Conservation (phyloP, 2,113 vertebrate species). For the Helogale parvula region DNA sequence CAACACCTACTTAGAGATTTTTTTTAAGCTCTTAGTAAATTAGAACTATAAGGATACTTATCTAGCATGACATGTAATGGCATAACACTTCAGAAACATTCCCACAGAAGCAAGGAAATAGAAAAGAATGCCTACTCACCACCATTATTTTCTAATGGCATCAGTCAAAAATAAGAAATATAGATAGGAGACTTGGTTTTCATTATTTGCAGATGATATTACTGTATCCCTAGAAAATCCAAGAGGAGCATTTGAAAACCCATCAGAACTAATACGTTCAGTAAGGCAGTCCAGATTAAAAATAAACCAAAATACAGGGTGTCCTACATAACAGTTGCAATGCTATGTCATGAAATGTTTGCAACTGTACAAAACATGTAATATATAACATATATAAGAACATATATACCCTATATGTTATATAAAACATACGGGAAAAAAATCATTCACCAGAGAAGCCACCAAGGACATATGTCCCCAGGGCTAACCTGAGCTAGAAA, state of each 20-base stretch:
- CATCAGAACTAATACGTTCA: conserved; percentile 6
- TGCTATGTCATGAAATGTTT: not conserved
- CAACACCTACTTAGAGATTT: conserved; percentile 22
- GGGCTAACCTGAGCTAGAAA: not conserved
- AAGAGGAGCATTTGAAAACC: conserved; percentile 3
- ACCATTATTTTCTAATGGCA: not conserved
- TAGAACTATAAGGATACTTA: conserved; percentile 46
- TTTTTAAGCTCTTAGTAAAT: conserved; percentile 67
- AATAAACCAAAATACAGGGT: not conserved
- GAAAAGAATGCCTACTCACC: not conserved
- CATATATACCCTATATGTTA: not conserved
- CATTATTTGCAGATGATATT: not conserved
- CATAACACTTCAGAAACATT: not conserved
- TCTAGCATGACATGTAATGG: not conserved
- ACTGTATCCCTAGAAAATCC: not conserved
- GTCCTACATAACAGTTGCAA: not conserved
- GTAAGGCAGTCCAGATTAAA: not conserved
- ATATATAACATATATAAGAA: not conserved
- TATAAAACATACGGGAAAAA: not conserved
- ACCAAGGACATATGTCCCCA: not conserved
- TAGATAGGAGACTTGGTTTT: not conserved
- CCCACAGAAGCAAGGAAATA: not conserved
- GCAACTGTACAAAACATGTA: not conserved
- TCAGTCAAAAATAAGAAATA: not conserved
- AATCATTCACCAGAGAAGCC: not conserved